Evolutionary conservation across 2,888 invertebrate genomes (phyloP).

Genomic region (Chironomus tentans): DNA sequence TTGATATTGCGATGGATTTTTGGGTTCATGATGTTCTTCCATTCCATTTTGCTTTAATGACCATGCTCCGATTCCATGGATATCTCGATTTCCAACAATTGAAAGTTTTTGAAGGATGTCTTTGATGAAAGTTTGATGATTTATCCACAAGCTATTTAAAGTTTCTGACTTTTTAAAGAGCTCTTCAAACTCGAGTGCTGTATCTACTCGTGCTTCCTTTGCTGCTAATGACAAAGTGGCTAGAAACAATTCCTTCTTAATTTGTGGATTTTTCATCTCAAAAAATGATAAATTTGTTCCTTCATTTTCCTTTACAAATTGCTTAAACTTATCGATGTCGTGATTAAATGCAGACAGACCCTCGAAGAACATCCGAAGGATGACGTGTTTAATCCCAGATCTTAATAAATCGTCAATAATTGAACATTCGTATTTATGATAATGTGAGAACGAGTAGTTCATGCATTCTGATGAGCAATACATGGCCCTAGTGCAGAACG

Average conservation of each 20-base stretch:
- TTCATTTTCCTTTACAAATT: slow-evolving; percentile 32
- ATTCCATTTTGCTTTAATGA: neutral
- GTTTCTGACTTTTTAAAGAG: neutral
- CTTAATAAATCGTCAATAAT: slow-evolving; percentile 52
- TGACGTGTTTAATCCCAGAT: slow-evolving; percentile 35
- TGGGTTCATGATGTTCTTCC: neutral
- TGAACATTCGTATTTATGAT: slow-evolving; percentile 70
- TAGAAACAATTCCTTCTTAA: neutral
- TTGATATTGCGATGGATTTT: slow-evolving; percentile 9
- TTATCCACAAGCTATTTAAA: neutral
- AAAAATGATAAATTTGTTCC: slow-evolving; percentile 38
- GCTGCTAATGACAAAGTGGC: neutral
- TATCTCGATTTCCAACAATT: neutral
- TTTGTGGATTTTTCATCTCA: neutral
- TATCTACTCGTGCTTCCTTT: neutral
- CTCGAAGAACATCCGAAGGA: slow-evolving; percentile 38
- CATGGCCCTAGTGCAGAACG: slow-evolving; percentile 32
- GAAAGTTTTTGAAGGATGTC: neutral
- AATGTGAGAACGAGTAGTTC: slow-evolving; percentile 51
- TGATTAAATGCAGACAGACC: slow-evolving; percentile 41
- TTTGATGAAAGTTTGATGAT: neutral
- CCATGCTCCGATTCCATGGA: slow-evolving; percentile 22
- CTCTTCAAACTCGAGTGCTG: neutral
- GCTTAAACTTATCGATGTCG: slow-evolving; percentile 35
- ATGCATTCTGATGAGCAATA: slow-evolving; percentile 39